phyloP scores from a whole-genome alignment of 2,888 invertebrate species.

The Phorcus lineatus region DNA sequence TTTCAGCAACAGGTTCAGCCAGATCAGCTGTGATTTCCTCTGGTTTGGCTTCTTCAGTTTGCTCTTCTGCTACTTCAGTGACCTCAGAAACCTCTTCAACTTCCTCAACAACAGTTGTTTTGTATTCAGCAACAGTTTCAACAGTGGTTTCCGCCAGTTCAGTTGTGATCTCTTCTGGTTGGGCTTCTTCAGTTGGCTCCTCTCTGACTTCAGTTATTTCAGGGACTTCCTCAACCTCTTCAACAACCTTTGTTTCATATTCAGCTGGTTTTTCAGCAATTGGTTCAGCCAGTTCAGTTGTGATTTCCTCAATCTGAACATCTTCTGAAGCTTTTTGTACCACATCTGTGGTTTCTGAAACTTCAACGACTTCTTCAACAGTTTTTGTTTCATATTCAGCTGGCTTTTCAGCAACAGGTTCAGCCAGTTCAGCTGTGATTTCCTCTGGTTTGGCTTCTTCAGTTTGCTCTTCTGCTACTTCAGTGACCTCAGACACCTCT shows the following conservation, averaged over 20 bases:
- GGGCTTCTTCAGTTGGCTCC: constrained; percentile 33
- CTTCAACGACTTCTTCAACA: constrained; percentile 29
- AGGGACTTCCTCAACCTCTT: constrained; percentile 41
- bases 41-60: constrained; percentile 31
- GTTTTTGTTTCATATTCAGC: constrained; percentile 19
- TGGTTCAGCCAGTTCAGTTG: constrained; percentile 2
- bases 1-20: constrained; percentile 30
- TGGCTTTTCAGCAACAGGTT: constrained; percentile 28
- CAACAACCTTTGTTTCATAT: constrained; percentile 49
- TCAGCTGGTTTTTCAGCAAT: constrained; percentile 23
- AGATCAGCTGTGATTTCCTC: constrained; percentile 43
- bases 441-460: constrained; percentile 33
- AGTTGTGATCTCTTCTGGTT: constrained; percentile 36
- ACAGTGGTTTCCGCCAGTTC: constrained; percentile 34
- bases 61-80: constrained; percentile 43
- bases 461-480: constrained; percentile 25
- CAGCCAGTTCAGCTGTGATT: constrained; percentile 20
- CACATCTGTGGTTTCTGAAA: neutral
- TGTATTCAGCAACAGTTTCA: constrained; percentile 39
- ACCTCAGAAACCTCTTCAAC: constrained; percentile 41
- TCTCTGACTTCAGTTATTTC: constrained; percentile 14
- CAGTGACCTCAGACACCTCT: constrained; percentile 33
- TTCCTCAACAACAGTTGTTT: constrained; percentile 43
- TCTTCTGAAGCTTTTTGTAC: neutral
- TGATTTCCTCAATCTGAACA: neutral